Evolutionary conservation across 92 coral and sea anemone genomes (phyloP), one percentile per base, ranked within the genome.

Genomic region (Nematostella vectensis): DNA sequence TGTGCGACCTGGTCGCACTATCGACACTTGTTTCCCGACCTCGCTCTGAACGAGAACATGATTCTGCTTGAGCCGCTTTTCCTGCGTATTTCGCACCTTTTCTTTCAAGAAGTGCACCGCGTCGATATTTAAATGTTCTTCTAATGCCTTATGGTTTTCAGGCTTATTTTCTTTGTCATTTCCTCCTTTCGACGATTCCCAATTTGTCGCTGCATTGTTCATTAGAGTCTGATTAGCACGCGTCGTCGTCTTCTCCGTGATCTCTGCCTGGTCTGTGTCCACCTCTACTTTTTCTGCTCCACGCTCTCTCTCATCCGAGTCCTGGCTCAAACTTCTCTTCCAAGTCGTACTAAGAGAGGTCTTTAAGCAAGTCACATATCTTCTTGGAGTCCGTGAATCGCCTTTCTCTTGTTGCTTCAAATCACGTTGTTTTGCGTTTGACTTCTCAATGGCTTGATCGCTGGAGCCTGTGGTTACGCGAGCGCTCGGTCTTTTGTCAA

Each of bases 311-410:
- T 66, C 51, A 55, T 54, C 56, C 17, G 40, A 39, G 27, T 66
- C 72, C 52, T 25, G 47, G 27, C 75, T 68, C 28, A 55, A 28
- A 22, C 67, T 60, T 37, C 47, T 50, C 50, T 44, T 79, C 87
- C 87, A 79, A 23, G 59, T 72, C 11, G 75, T 73, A 50, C 87
- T 79, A n/a, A 79, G 66, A 26, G 87, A 79, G 11, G 87, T 79
- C 27, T 73, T 70, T 48, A 79, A 72, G 27, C 81, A 62, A 18
- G 81, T 57, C 3, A 79, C 68, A 65, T 48, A 79, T 16, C 62
- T 53, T 17, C 65, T 50, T 11, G 42, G 47, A 18, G 48, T 22
- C 17, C 64, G 62, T 29, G 15, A 29, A 8, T 55, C n/a, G 17
- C 25, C 53, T 19, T 19, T 55, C 48, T 54, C 29, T 55, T 11